Evolutionary conservation across 2,888 invertebrate species (phyloP), one percentile per base, ranked within the genome.

Genomic region (Linhomoeus sp.): DNA sequence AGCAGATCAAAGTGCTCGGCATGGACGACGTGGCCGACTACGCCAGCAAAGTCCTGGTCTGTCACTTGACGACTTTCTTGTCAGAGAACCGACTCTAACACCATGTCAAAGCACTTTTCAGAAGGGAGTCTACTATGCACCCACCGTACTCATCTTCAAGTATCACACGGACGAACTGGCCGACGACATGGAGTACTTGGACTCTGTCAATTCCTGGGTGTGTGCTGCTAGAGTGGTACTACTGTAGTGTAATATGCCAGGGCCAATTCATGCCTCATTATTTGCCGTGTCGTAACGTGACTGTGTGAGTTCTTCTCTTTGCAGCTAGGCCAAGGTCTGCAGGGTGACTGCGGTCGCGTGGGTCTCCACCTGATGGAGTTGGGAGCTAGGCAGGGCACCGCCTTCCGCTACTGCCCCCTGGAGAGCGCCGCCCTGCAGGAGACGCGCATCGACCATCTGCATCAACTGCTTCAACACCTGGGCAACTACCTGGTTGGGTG

Each of bases 141-240:
- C 59, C 25, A 54, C 55, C 24, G 59, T 58, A 14, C 51, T 59
- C 23, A 53, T 55, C 26, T 59, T 59, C 50, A 56, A 55, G 44
- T 58, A 56, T 51, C 15, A 17, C 12, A n/a, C 43, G 14, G 17
- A 37, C 39, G 19, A 19, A 2, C 3, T 2, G 25, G 20, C 12
- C 5, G 40, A 5, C 22, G 51, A 55, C 37, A 20, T 52, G 26
- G 56, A 57, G 36, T 59, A 59, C 41, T 51, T 52, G 38, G 57
- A 57, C 42, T 56, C 53, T n/a, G 46, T 59, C 39, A 59, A 59
- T 39, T 52, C 54, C 1, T 59, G 59, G 58, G 55, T 57, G 37
- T 14, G 36, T 40, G 9, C n/a, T n/a, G n/a, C n/a, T n/a, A n/a
- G n/a, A n/a, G n/a, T n/a, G n/a, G n/a, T n/a, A n/a, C n/a, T n/a